These are phyloP conservation scores for Carassius auratus DNA, from an alignment of 2,113 vertebrate species.

Conservation along the genomic window DNA sequence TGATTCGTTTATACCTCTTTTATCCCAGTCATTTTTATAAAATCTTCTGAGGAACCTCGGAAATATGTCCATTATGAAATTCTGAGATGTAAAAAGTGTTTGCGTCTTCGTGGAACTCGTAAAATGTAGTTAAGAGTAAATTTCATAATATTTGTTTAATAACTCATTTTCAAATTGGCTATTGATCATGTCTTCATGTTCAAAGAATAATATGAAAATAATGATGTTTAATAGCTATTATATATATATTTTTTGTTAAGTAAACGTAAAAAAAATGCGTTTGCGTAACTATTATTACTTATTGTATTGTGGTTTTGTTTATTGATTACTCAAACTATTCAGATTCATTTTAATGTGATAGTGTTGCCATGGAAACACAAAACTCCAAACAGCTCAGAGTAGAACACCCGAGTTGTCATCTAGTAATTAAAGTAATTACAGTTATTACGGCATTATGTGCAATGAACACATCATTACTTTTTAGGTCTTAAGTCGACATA, in stretches of 20 bases:
- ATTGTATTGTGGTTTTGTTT: not conserved
- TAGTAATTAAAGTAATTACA: slow-evolving; percentile 13
- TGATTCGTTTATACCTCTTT: not conserved
- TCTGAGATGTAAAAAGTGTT: not conserved
- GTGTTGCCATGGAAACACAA: not conserved
- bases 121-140: not conserved
- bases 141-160: not conserved
- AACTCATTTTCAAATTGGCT: not conserved
- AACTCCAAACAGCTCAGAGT: not conserved
- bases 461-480: not conserved
- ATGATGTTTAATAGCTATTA: not conserved
- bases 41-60: not conserved
- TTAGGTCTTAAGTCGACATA: not conserved
- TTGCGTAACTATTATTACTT: not conserved
- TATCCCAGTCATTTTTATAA: not conserved
- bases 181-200: not conserved
- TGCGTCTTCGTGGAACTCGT: not conserved
- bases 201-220: not conserved
- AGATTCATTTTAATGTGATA: not conserved
- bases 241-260: too few relatives aligned
- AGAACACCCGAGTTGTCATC: not conserved
- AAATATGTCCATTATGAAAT: not conserved
- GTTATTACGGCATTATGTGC: not conserved
- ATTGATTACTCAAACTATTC: not conserved
- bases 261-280: too few relatives aligned